These are phyloP conservation scores for Micrasema minimum DNA, from an alignment of 1,140 invertebrate species.

Conservation along the genomic window DNA sequence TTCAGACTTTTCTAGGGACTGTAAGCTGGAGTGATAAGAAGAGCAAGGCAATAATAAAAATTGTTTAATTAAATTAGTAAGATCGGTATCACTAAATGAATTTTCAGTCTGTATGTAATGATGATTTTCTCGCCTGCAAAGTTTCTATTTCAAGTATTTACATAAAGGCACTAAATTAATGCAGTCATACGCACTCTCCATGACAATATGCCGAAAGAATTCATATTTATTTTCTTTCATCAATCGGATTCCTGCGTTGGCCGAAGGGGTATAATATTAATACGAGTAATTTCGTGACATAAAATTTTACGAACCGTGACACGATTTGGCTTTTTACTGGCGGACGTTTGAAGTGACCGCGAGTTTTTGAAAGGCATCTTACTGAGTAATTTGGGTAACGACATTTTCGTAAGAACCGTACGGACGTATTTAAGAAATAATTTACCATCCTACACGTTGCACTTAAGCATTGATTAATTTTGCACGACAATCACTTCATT, in stretches of 20 bases:
- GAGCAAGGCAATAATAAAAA: too few relatives aligned
- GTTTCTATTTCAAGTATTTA: too few relatives aligned
- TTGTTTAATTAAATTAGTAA: too few relatives aligned
- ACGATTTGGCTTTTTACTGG: slow-evolving; percentile 4
- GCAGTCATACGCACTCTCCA: not conserved
- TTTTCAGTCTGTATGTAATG: too few relatives aligned
- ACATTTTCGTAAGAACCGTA: slow-evolving; percentile 30
- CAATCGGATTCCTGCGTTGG: not conserved
- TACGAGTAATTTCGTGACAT: slow-evolving; percentile 24
- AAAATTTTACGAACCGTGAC: slow-evolving; percentile 30
- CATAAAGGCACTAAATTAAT: not conserved
- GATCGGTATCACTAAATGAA: too few relatives aligned
- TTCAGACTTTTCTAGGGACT: too few relatives aligned
- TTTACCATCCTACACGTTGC: not conserved
- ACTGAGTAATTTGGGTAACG: not conserved
- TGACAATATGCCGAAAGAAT: not conserved
- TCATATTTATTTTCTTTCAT: not conserved
- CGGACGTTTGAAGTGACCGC: slow-evolving; percentile 8
- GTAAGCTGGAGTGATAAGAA: too few relatives aligned
- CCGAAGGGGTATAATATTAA: slow-evolving; percentile 1
- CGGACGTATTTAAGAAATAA: not conserved
- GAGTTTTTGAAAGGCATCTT: not conserved
- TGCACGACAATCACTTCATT: too few relatives aligned
- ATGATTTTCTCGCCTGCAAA: too few relatives aligned
- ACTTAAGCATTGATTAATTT: not conserved